Evolutionary conservation across 2,888 invertebrate species (phyloP).

Genomic region (Smittia aterrima): DNA sequence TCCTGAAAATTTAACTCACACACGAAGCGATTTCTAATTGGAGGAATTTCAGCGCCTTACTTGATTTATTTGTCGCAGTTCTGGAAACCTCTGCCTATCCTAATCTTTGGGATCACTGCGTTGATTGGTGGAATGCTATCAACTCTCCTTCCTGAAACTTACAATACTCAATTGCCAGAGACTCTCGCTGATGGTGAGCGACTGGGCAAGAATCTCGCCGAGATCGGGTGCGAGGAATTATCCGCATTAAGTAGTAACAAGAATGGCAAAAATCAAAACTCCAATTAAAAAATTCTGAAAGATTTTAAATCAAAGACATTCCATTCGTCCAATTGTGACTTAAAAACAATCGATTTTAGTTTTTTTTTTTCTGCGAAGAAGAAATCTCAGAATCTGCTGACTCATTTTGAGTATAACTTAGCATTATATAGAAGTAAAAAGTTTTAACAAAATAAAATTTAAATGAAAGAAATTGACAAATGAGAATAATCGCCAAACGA

Average conservation of each 20-base stretch:
- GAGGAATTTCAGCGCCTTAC: conserved; percentile 67
- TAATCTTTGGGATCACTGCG: conserved; percentile 70
- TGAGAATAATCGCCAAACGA: no score
- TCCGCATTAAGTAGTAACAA: background rate
- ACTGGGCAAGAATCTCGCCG: conserved; percentile 55
- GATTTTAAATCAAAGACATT: background rate
- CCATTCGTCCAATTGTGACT: no score
- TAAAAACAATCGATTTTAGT: no score
- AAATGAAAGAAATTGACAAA: no score
- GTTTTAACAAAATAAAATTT: no score
- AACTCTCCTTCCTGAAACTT: conserved; percentile 73
- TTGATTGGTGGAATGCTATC: conserved; percentile 70
- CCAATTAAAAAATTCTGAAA: background rate
- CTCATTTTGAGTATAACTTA: no score
- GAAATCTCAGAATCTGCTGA: no score
- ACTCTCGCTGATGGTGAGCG: conserved; percentile 78
- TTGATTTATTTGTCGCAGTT: conserved; percentile 66
- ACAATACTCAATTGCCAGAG: conserved; percentile 72
- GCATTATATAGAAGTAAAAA: no score
- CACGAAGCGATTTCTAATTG: no score
- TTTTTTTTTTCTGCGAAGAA: no score
- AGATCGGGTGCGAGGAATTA: background rate
- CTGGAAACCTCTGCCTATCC: conserved; percentile 66
- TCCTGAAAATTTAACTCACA: no score
- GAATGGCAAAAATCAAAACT: no score